These are phyloP conservation scores for Hydropsyche tenuis DNA, from an alignment of 1,140 invertebrate species.

Conservation along the genomic window DNA sequence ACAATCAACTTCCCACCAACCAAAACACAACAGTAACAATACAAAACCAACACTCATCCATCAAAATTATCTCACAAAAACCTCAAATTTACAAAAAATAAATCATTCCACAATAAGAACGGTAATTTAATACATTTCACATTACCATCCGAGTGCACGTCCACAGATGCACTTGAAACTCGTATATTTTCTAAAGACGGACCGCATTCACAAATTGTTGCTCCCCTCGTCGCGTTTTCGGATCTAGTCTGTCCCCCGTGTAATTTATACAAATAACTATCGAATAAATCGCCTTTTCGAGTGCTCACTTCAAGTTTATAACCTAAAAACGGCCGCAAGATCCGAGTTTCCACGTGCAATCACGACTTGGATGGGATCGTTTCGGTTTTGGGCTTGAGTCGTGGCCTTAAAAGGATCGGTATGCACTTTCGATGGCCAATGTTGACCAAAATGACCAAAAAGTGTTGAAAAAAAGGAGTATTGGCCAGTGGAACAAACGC, in stretches of 20 bases:
- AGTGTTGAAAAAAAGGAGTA: neutral
- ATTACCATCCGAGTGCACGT: neutral
- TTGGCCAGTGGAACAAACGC: constrained; percentile 25
- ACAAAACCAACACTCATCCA: no score
- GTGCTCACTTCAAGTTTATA: no score
- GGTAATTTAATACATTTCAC: neutral
- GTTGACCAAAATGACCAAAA: constrained; percentile 13
- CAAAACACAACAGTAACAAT: no score
- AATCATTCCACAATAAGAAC: neutral
- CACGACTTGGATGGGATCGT: no score
- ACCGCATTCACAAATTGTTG: constrained; percentile 26
- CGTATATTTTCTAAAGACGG: constrained; percentile 13
- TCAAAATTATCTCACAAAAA: no score
- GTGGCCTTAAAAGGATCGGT: constrained; percentile 24
- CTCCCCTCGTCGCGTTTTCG: neutral
- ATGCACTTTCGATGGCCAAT: constrained; percentile 2
- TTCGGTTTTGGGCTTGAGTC: no score
- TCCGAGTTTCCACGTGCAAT: neutral
- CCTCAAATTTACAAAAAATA: neutral
- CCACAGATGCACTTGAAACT: constrained; percentile 16
- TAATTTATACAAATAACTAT: constrained; percentile 12
- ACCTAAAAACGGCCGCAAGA: no score
- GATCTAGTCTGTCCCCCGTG: neutral
- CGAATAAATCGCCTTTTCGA: constrained; percentile 2
- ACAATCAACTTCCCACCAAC: no score